A percentile compares a stretch with the other conserved stretches of the same genome.
These are phyloP conservation scores for Lymantria monacha DNA, from an alignment of 2,888 invertebrate species.

Conservation along the genomic window DNA sequence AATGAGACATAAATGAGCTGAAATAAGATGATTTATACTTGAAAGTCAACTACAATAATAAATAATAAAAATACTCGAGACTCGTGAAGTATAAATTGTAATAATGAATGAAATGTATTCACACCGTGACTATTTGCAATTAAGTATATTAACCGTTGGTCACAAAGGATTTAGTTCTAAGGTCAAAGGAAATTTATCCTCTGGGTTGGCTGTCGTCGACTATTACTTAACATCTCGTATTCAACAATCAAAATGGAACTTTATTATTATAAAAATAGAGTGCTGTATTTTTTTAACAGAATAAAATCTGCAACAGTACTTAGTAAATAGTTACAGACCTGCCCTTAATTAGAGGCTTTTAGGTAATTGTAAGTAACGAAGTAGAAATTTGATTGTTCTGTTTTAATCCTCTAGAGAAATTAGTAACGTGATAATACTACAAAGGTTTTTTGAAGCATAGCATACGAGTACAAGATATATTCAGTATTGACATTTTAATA, in stretches of 20 bases:
- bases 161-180: background rate
- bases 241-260: background rate
- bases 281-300: background rate
- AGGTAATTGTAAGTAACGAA: background rate
- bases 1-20: too few species aligned
- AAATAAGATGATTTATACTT: too few species aligned
- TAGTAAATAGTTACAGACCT: background rate
- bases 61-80: too few species aligned
- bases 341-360: background rate
- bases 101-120: too few species aligned
- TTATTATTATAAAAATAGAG: background rate
- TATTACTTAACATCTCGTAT: background rate
- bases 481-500: too few species aligned
- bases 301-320: background rate
- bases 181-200: background rate
- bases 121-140: too few species aligned
- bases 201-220: background rate
- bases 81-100: too few species aligned
- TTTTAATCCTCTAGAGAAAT: constrained; percentile 3
- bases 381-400: background rate
- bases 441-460: background rate
- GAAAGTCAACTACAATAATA: too few species aligned
- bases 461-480: too few species aligned
- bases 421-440: background rate
- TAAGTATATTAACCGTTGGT: too few species aligned